Base-by-base conservation (phyloP, 64 coral and sea anemone genomes). In the Montipora capricornis region DNA sequence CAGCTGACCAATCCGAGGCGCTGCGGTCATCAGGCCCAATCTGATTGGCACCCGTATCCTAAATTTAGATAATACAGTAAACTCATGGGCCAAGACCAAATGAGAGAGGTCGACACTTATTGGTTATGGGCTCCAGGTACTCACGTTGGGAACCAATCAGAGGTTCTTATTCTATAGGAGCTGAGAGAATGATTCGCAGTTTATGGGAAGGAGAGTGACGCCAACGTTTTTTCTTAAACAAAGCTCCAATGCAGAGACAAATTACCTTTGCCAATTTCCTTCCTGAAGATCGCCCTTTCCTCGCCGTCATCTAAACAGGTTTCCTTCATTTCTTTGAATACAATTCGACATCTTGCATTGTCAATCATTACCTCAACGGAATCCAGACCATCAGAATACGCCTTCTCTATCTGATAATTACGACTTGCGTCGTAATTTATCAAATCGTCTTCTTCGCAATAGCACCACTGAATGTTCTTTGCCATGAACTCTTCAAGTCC, bases 391-490 rank as follows among this genome's bases (percentile, higher is more conserved):
- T 92, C 68, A 1, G 57, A 47, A 75, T 57, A 84, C 8, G 90
- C 90, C 2, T 83, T 69, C 69, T 92, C 90, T 62, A 92, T 92
- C 11, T 76, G 13, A 5, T 58, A 80, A 12, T 92, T 92, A 22
- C 5, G 58, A 7, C 57, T 74, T 3, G 37, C 0, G 0, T 92
- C 90, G 44, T 92, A 92, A 5, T 80, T 29, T 12, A 59, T 37
- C 16, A 19, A 3, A 73, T 45, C 44, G 6, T 70, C 69, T 14
- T n/a, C 20, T 57, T 75, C 47, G 22, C 45, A 1, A 59, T 19
- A 92, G 58, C 2, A 76, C 90, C 90, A 92, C 49, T 92, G 70
- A 15, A 73, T 46, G 70, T 75, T 91, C 51, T 83, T 83, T 64
- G 17, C 51, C 49, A 92, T n/a, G 20, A 92, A 47, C 15, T 92